Conservation (phyloP, 23 tunicate genomes). For the Styela plicata region DNA sequence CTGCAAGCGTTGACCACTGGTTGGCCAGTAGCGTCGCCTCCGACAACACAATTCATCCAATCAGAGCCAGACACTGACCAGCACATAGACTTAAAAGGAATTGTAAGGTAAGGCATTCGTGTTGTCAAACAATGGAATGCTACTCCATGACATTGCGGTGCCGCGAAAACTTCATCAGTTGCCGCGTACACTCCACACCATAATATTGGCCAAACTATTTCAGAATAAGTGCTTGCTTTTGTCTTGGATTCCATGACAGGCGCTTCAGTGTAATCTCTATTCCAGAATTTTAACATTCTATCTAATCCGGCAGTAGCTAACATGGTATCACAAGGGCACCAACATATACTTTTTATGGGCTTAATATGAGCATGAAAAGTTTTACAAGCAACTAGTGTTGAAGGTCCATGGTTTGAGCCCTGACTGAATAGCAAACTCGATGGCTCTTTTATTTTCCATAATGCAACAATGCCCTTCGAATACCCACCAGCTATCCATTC, state of each 20-base stretch:
- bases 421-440: constrained; percentile 33
- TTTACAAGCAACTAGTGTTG: constrained; percentile 29
- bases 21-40: constrained; percentile 67
- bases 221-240: constrained; percentile 42
- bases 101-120: constrained; percentile 23
- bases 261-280: constrained; percentile 33
- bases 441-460: constrained; percentile 50
- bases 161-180: constrained; percentile 53
- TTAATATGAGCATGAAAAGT: constrained; percentile 70
- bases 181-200: constrained; percentile 69
- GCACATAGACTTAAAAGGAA: constrained; percentile 52
- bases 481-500: constrained; percentile 63
- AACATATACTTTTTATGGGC: constrained; percentile 43
- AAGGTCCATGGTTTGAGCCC: not conserved
- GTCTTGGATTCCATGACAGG: constrained; percentile 36
- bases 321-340: constrained; percentile 69
- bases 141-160: constrained; percentile 53
- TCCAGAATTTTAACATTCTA: constrained; percentile 55
- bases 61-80: constrained; percentile 60
- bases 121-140: constrained; percentile 2
- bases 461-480: constrained; percentile 63
- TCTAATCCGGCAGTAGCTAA: constrained; percentile 61
- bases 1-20: constrained; percentile 47
- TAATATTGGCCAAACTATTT: constrained; percentile 54
- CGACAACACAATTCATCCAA: constrained; percentile 73